Evolutionary conservation across 1,140 invertebrate genomes (phyloP), one percentile per base, ranked within the genome.

Genomic region (Hylyphantes graminicola): DNA sequence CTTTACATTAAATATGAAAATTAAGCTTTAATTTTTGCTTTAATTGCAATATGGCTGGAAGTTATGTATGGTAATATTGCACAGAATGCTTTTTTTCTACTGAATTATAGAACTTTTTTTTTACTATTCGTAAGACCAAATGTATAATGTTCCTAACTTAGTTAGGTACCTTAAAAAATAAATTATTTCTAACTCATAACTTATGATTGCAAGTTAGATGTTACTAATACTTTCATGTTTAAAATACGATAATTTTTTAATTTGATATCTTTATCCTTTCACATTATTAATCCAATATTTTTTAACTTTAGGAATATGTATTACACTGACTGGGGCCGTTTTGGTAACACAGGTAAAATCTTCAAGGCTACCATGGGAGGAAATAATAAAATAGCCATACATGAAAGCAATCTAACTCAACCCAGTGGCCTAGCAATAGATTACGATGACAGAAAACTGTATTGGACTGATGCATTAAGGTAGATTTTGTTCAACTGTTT

Each of bases 381-480:
- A 5, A 97, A 97, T 0, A 90, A 97, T 64, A 97, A 97, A 87
- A 93, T 93, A 79, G 94, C 95, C 0, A 95, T 99, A 17, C 94
- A 99, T 0, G 94, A 96, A 54, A 94, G 94, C 87, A 95, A 98
- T 86, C 90, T 99, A 0, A 96, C 96, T 0, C 97, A 98, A 89
- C 97, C 98, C 0, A 98, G 96, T 88, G 98, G 98, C 35, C 90
- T 99, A 21, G 95, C 97, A 0, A 96, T 99, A 54, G 98, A 99
- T 91, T 99, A 97, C 88, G 96, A 98, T 48, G 97, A 98, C 35
- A 92, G 94, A 19, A 97, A 96, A 92, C 90, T 99, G 0, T 99
- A 99, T 88, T 99, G 98, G 97, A 98, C 97, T 0, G 98, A 99
- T 90, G 97, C 97, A 0, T 95, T 98, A 0, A 91, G 96, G 78